Evolutionary conservation across 2,797 vertebrate genomes (phyloP).

Genomic region (Acipenser transmontanus): DNA sequence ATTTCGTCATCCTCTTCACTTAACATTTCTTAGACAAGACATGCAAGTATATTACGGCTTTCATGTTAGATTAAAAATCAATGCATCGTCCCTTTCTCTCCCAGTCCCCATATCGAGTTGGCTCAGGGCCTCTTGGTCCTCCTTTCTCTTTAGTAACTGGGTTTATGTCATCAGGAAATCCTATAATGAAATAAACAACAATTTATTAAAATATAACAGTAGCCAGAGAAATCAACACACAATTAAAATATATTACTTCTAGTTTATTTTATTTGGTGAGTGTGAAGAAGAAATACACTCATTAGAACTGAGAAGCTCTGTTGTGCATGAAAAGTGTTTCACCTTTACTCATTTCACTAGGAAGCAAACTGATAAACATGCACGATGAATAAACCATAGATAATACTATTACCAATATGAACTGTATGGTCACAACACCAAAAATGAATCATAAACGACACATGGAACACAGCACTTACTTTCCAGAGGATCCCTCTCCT

Average conservation of each 20-base stretch:
- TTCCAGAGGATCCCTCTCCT: conserved; percentile 64
- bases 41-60: not conserved
- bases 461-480: conserved; percentile 57
- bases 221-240: too few relatives aligned
- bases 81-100: conserved; percentile 94
- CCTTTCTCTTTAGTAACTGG: conserved; percentile 86
- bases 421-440: not conserved
- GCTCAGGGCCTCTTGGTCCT: conserved; percentile 89
- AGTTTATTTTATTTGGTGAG: not conserved
- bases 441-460: not conserved
- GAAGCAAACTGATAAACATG: not conserved
- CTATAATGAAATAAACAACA: conserved; percentile 40
- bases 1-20: not conserved
- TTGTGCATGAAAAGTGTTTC: not conserved
- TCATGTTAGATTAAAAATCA: conserved; percentile 70
- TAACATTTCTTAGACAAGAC: not conserved
- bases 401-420: not conserved
- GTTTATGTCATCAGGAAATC: conserved; percentile 84
- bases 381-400: not conserved
- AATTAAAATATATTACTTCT: too few relatives aligned
- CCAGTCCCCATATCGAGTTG: conserved; percentile 95
- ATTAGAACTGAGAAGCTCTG: not conserved
- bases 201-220: not conserved
- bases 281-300: not conserved
- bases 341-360: not conserved